Evolutionary conservation across 2,888 invertebrate genomes (phyloP).

Genomic region (Volucella zonaria): DNA sequence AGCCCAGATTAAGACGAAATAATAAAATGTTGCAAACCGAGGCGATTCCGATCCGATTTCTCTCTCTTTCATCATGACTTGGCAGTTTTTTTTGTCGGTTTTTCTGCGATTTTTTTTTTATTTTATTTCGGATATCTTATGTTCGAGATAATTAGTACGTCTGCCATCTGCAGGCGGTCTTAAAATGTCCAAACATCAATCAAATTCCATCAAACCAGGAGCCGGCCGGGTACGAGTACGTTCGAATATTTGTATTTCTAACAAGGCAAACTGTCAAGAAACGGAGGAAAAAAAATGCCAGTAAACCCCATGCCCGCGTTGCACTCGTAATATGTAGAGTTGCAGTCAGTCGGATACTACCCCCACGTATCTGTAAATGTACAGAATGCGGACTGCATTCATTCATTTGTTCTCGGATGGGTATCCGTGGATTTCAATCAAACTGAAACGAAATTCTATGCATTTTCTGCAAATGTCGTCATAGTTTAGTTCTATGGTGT

Average conservation of each 20-base stretch:
- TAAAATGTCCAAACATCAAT: slow-evolving; percentile 70
- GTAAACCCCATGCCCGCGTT: slow-evolving; percentile 1
- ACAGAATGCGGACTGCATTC: slow-evolving; percentile 23
- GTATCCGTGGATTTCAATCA: slow-evolving; percentile 62
- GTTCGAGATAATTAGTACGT: slow-evolving; percentile 61
- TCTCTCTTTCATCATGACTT: slow-evolving; percentile 15
- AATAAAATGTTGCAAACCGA: slow-evolving; percentile 58
- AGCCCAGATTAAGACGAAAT: slow-evolving; percentile 6
- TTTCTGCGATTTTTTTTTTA: background rate
- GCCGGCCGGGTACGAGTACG: no score
- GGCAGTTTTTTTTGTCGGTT: slow-evolving; percentile 3
- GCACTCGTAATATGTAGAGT: slow-evolving; percentile 10
- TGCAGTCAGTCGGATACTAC: slow-evolving; percentile 17
- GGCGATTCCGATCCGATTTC: slow-evolving; percentile 32
- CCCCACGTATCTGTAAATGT: slow-evolving; percentile 26
- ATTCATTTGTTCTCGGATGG: slow-evolving; percentile 51
- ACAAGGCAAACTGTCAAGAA: slow-evolving; percentile 58
- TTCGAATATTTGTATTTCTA: slow-evolving; percentile 1
- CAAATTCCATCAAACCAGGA: slow-evolving; percentile 62
- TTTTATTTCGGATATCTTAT: no score
- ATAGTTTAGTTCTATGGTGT: slow-evolving; percentile 60
- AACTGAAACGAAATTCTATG: slow-evolving; percentile 61
- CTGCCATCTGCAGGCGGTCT: slow-evolving; percentile 64
- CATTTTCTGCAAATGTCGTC: slow-evolving; percentile 72
- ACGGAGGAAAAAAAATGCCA: background rate